Percentiles rank a stretch among this genome's conserved stretches.
Conservation (phyloP, 2,113 vertebrate species). For the Lasiurus borealis region DNA sequence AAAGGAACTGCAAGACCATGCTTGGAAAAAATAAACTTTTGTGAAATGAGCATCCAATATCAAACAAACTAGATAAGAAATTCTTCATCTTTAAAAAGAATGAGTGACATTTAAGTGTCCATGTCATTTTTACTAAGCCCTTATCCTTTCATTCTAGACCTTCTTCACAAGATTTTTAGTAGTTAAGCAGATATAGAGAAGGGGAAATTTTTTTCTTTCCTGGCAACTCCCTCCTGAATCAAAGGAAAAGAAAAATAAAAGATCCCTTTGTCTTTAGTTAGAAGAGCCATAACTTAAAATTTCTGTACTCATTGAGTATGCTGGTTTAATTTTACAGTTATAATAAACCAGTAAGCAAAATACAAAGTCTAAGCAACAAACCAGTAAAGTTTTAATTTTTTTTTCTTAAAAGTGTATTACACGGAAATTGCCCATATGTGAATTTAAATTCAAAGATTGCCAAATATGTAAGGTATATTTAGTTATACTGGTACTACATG, state of each 20-base stretch:
- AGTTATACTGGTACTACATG: background rate
- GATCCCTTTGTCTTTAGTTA: background rate
- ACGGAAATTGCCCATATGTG: background rate
- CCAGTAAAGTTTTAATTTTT: background rate
- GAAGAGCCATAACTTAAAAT: constrained; percentile 50
- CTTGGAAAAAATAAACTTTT: constrained; percentile 12
- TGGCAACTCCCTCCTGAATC: background rate
- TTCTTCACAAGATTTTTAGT: background rate
- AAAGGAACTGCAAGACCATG: background rate
- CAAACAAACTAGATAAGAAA: constrained; percentile 50
- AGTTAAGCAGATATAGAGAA: background rate
- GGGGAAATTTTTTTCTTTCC: background rate
- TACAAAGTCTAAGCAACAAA: background rate
- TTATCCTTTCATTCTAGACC: background rate
- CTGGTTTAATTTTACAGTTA: constrained; percentile 43
- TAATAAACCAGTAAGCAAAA: constrained; percentile 58
- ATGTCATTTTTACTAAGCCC: constrained; percentile 14
- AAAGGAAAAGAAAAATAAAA: background rate
- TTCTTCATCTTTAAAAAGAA: constrained; percentile 1
- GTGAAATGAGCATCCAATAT: background rate
- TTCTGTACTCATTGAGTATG: constrained; percentile 6
- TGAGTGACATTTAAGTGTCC: background rate
- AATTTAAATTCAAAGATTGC: constrained; percentile 54
- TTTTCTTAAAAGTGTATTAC: background rate
- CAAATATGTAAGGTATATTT: background rate